A percentile compares a stretch with the other conserved stretches of the same genome.
Evolutionary conservation across 2,888 invertebrate genomes (phyloP).

Genomic region (Rotaria sp.): DNA sequence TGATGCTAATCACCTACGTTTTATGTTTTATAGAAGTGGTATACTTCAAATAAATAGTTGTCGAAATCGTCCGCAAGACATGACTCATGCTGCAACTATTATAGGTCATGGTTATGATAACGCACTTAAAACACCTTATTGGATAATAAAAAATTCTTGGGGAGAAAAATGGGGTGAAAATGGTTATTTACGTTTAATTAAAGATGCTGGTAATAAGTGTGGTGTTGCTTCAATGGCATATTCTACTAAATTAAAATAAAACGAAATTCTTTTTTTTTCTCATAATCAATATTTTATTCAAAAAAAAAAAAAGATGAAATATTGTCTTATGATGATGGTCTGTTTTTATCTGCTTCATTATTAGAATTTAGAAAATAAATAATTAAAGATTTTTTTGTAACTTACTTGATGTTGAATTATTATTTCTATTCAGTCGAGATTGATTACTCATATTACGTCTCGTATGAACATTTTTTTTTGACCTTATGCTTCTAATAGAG

Average conservation of each 20-base stretch:
- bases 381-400: background rate
- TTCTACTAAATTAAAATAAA: background rate
- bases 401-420: background rate
- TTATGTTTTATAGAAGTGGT: background rate
- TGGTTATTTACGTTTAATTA: background rate
- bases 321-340: background rate
- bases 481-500: constrained; percentile 16
- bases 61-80: background rate
- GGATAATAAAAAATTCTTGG: constrained; percentile 4
- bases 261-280: background rate
- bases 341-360: background rate
- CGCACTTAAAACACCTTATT: background rate
- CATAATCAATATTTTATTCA: background rate
- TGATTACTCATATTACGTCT: background rate
- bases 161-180: background rate
- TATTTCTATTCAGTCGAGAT: background rate
- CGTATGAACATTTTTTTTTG: background rate
- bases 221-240: background rate
- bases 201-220: constrained; percentile 17
- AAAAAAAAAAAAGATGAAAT: background rate
- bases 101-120: background rate
- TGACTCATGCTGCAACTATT: background rate
- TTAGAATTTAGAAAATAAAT: background rate
- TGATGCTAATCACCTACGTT: background rate
- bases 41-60: background rate